Evolutionary conservation across 2,797 vertebrate genomes (phyloP).

Genomic region (Muscicapa striata): DNA sequence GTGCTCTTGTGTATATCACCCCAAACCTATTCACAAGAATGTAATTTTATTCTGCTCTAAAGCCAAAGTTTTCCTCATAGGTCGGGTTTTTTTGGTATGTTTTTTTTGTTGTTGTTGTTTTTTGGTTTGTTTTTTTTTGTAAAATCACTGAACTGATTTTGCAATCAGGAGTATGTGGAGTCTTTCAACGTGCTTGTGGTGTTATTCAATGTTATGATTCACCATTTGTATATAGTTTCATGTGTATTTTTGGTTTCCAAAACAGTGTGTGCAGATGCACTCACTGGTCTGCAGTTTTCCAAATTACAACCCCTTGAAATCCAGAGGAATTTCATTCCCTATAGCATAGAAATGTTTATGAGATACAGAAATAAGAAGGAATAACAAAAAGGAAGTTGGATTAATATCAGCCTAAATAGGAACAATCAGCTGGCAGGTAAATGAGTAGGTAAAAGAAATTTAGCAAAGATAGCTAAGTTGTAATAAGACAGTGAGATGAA

Average conservation of each 20-base stretch:
- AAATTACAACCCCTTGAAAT: not conserved
- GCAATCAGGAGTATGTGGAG: not conserved
- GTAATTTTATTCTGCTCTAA: not conserved
- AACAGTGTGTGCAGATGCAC: not conserved
- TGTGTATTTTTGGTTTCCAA: not conserved
- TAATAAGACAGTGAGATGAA: not conserved
- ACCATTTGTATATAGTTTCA: not conserved
- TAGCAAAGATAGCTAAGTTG: not conserved
- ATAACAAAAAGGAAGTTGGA: not conserved
- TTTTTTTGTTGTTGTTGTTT: not conserved
- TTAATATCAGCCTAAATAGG: not conserved
- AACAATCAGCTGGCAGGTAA: not conserved
- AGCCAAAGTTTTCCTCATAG: constrained; percentile 3
- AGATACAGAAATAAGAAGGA: not conserved
- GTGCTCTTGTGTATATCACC: not conserved
- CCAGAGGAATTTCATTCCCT: not conserved
- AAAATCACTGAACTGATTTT: not conserved
- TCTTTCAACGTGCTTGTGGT: not conserved
- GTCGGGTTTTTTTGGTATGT: not conserved
- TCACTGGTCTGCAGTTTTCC: not conserved
- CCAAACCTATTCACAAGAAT: not conserved
- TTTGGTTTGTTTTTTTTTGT: not conserved
- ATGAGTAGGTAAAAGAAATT: not conserved
- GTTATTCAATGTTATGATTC: constrained; percentile 16
- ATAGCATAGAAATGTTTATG: not conserved